Percentiles rank a stretch among this genome's conserved stretches.
phyloP scores from a whole-genome alignment of 2,888 invertebrate species.

The Troglohyphantes excavatus region DNA sequence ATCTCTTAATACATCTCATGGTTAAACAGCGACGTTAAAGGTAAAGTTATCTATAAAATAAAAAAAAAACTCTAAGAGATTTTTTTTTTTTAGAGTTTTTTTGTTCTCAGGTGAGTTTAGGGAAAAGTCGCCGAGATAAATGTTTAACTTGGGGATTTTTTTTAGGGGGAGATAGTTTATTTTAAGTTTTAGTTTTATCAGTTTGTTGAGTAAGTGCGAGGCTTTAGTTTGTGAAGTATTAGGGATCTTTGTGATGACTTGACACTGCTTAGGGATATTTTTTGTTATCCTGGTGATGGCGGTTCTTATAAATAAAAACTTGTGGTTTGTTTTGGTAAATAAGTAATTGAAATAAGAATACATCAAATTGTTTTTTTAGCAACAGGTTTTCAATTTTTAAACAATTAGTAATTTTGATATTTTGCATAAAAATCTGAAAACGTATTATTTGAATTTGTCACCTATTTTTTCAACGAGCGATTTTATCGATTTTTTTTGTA shows the following conservation, averaged over 20 bases:
- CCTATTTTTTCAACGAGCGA: no score
- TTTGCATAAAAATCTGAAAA: no score
- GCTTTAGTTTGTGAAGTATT: not conserved
- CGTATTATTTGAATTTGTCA: no score
- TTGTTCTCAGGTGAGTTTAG: conserved; percentile 19
- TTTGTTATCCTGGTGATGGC: not conserved
- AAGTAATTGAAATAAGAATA: no score
- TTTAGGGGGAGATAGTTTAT: not conserved
- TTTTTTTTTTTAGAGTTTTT: conserved; percentile 9
- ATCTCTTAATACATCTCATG: conserved; percentile 41
- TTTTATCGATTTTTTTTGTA: no score
- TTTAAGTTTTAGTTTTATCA: conserved; percentile 8
- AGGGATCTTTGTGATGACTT: not conserved
- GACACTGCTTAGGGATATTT: not conserved
- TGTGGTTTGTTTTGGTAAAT: no score
- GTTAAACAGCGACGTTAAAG: conserved; percentile 36
- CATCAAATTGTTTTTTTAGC: no score
- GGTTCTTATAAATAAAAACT: no score
- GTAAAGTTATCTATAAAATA: not conserved
- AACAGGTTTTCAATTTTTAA: no score
- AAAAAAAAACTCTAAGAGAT: not conserved
- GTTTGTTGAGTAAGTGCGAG: not conserved
- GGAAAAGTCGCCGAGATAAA: not conserved
- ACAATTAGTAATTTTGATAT: no score
- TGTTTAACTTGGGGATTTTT: not conserved